Base-by-base conservation (phyloP, 1,140 invertebrate genomes). In the Drosophila lowei region DNA sequence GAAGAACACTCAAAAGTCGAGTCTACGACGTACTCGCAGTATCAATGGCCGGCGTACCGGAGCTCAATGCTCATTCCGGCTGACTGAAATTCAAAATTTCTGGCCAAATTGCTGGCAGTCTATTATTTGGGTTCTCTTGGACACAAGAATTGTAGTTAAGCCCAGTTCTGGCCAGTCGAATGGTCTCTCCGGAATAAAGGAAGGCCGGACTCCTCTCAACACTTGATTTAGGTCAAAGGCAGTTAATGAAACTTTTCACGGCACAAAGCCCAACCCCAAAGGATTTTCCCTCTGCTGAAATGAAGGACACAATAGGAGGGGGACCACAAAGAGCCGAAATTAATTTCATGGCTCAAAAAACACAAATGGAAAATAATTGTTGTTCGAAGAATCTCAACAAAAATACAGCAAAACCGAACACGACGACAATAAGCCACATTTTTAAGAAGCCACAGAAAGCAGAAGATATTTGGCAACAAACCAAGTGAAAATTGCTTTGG, bases 301-400 rank as follows among this genome's bases (percentile, higher is more conserved):
- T 23, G 23, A 23, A 23, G 23, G 23, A 25, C 23, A 25, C 23
- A 25, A 55, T 16, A 13, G 23, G 13, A 15, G 9, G 28, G 38
- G 48, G 38, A 42, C 53, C 60, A 59, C 71, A 74, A 74, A 50
- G 71, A 75, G 41, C 28, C 44, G 59, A 77, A 86, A 86, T 86
- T 86, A 81, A 86, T 86, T 86, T 86, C 81, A 86, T 86, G 81
- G 64, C 74, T 86, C 52, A 47, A 66, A 81, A 70, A 62, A 66
- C 65, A 74, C 60, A 81, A 86, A 86, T 86, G 62, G 71, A 62
- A 86, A 80, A 81, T 74, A 86, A 86, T 80, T 80, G 62, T 83
- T 84, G 59, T 65, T 56, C 49, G 50, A 65, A 72, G 59, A 72
- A 72, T 60, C 76, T 18, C 18, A 18, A 18, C 50, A 54, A 63